Percentiles rank a stretch among this genome's conserved stretches.
Evolutionary conservation across 2,113 vertebrate genomes (phyloP).

Genomic region (Xyliphius kryptos): DNA sequence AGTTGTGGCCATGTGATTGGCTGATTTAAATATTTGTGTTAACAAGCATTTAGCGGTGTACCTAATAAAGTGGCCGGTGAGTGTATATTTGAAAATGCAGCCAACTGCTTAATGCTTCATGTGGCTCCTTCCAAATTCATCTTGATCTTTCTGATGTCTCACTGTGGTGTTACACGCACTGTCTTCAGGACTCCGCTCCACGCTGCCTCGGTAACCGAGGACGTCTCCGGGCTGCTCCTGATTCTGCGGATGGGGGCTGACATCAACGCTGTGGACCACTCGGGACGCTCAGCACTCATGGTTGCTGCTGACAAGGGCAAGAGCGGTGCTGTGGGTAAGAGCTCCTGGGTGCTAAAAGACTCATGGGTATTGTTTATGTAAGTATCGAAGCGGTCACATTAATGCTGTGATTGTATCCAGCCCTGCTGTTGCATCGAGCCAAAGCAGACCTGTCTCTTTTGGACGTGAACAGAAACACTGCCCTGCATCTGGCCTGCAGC

Average conservation of each 20-base stretch:
- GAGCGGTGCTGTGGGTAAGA: constrained; percentile 79
- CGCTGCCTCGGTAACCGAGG: constrained; percentile 90
- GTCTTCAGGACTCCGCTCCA: constrained; percentile 82
- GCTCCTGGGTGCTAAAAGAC: too few relatives aligned
- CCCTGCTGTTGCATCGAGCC: constrained; percentile 84
- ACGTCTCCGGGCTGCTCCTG: constrained; percentile 82
- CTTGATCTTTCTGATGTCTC: too few relatives aligned
- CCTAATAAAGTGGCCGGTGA: too few relatives aligned
- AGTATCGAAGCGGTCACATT: too few relatives aligned
- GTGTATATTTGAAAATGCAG: too few relatives aligned
- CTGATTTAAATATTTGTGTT: too few relatives aligned
- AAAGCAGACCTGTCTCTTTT: constrained; percentile 88
- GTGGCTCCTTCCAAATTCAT: too few relatives aligned
- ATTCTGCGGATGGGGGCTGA: constrained; percentile 79
- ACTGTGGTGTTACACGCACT: too few relatives aligned
- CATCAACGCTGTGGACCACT: constrained; percentile 76
- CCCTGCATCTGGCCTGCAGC: constrained; percentile 96
- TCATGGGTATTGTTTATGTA: too few relatives aligned
- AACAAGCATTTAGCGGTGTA: too few relatives aligned
- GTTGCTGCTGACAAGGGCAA: constrained; percentile 84
- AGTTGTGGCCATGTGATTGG: too few relatives aligned
- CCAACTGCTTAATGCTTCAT: too few relatives aligned
- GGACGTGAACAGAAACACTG: constrained; percentile 93
- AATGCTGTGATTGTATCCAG: constrained; percentile 54
- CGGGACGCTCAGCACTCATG: constrained; percentile 87